Base-by-base conservation (phyloP, 2,797 vertebrate genomes). In the Alfaro cultratus region DNA sequence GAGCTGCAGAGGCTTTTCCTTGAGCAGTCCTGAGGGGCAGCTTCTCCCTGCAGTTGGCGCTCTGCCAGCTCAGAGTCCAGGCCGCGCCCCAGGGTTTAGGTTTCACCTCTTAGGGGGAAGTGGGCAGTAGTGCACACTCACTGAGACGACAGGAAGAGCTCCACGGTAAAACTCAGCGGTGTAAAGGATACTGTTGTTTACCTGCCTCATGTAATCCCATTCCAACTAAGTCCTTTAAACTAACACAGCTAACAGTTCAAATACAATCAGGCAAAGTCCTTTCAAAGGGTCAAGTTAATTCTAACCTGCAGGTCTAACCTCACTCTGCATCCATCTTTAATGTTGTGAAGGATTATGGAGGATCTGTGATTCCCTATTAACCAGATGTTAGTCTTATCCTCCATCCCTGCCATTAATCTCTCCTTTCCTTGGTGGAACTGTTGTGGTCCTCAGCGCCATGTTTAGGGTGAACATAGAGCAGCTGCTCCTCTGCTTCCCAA, bases 341-440 rank as follows among this genome's bases (percentile, higher is more conserved):
- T 84, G 77, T 87, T 88, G 84, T 91, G 85, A 67, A 64, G 76
- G 80, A 90, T 89, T 90, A 94, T 93, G 85, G 83, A 82, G 86
- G 81, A 86, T 86, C 92, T 93, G 92, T 93, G 94, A 92, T 86
- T 86, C 85, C 36, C 36, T 39, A 68, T 86, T 71, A 45, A 71
- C 41, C 13, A 46, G 39, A 70, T 46, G 68, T n/a, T 71, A 7
- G 68, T 45, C 26, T 16, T 29, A 39, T 68, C 34, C 34, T 68
- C 64, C 36, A 18, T 23, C 34, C 34, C 62, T 39, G 15, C 31
- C 16, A 67, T 67, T 67, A 67, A 39, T 67, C 8, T 18, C 62
- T 39, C 18, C 62, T 3, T 67, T 67, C 60, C 23, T 71, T 71
- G 3, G 10, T 2, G 5, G 5, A 26, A 43, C 23, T 70, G 68